These are phyloP conservation scores for Heterohyrax brucei DNA, from an alignment of 2,797 vertebrate genomes.

Conservation along the genomic window DNA sequence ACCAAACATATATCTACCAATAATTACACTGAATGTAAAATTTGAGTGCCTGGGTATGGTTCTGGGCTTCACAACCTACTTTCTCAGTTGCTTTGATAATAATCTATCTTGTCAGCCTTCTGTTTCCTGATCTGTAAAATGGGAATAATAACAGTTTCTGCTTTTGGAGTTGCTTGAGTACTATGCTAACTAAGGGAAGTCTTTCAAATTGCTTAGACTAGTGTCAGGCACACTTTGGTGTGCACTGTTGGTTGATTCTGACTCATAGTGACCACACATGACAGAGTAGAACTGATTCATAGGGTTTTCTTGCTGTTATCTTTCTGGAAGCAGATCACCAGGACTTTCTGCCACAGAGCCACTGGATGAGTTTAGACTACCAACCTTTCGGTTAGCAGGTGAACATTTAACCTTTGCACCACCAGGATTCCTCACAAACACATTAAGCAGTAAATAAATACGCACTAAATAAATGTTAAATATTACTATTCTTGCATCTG, in stretches of 20 bases:
- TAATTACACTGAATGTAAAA: no score
- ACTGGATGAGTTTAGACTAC: not conserved
- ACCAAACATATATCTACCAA: no score
- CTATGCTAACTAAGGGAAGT: slow-evolving; percentile 13
- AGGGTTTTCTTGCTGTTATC: not conserved
- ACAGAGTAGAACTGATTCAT: not conserved
- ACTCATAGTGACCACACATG: not conserved
- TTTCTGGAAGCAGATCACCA: not conserved
- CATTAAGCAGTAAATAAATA: no score
- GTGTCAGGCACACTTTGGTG: not conserved
- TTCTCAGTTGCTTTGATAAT: slow-evolving; percentile 41
- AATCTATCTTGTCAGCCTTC: slow-evolving; percentile 25
- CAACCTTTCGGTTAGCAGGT: no score
- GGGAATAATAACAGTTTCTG: not conserved
- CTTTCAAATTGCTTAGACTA: not conserved
- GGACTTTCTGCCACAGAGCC: not conserved
- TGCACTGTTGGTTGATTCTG: not conserved
- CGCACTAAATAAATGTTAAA: not conserved
- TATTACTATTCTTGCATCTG: not conserved
- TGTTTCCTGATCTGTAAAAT: slow-evolving; percentile 33
- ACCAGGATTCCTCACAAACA: no score
- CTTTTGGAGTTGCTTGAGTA: not conserved
- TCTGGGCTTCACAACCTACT: not conserved
- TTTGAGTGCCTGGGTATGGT: not conserved
- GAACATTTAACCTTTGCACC: no score